Conservation (phyloP, 2,113 vertebrate species). For the Pollimyrus isidori region DNA sequence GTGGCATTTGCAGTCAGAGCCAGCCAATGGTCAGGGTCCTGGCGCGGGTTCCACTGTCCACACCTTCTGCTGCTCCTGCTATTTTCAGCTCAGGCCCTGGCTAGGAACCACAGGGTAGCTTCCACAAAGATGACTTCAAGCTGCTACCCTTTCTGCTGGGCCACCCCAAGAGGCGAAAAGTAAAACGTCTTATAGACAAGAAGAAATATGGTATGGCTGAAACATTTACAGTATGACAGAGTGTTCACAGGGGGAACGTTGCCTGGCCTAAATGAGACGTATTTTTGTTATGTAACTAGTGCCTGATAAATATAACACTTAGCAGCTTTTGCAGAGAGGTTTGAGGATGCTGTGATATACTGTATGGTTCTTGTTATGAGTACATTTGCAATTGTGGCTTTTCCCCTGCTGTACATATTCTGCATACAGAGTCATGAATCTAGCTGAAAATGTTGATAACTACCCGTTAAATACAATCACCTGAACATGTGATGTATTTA, state of each 20-base stretch:
- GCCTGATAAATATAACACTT: background rate
- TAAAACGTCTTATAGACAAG: background rate
- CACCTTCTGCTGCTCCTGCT: conserved; percentile 32
- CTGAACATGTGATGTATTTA: background rate
- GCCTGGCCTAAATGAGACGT: background rate
- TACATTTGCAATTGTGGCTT: background rate
- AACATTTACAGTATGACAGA: background rate
- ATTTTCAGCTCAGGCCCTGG: conserved; percentile 30
- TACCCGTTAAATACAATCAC: background rate
- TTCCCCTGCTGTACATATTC: background rate
- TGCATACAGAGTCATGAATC: background rate
- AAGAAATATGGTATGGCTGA: background rate
- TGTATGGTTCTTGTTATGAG: background rate
- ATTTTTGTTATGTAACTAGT: background rate
- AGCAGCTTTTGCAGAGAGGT: background rate
- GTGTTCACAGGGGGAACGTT: background rate
- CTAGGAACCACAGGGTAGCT: conserved; percentile 30
- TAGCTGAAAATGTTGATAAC: background rate
- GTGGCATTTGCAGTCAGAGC: background rate
- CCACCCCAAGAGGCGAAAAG: background rate
- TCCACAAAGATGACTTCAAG: conserved; percentile 25
- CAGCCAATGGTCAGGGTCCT: background rate
- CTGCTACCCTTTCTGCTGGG: conserved; percentile 4
- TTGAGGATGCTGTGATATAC: background rate
- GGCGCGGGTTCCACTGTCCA: conserved; percentile 10